Conservation (phyloP, 2,113 vertebrate species). For the Leucopsar rothschildi region DNA sequence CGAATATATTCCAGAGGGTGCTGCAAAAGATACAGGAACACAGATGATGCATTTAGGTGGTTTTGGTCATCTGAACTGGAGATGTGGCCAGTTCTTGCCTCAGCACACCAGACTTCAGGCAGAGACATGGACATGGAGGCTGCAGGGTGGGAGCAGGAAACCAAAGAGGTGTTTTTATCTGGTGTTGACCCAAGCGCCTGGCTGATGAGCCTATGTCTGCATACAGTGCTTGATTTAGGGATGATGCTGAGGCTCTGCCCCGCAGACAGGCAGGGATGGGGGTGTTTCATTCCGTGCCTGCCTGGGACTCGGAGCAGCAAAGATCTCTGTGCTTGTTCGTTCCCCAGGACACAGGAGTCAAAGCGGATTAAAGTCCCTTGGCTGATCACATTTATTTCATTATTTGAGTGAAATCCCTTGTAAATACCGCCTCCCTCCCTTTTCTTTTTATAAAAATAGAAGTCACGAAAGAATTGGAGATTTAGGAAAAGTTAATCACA, state of each 20-base stretch:
- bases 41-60: rapidly evolving
- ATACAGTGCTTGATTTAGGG: not conserved
- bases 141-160: not conserved
- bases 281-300: not conserved
- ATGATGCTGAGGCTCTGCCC: not conserved
- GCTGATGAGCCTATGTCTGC: not conserved
- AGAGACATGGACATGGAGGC: not conserved
- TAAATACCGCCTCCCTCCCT: not conserved
- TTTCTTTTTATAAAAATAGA: constrained; percentile 56
- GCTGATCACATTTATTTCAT: constrained; percentile 65
- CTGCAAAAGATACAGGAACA: not conserved
- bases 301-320: not conserved
- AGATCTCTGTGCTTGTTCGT: not conserved
- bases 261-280: not conserved
- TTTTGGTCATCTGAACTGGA: not conserved
- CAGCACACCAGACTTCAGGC: rapidly evolving
- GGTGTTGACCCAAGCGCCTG: not conserved
- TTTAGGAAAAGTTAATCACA: constrained; percentile 53
- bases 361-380: constrained; percentile 58
- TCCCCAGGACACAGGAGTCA: constrained; percentile 30
- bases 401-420: constrained; percentile 59
- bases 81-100: not conserved
- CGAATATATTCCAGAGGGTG: rapidly evolving
- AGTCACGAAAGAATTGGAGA: constrained; percentile 47
- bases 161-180: not conserved